These are phyloP conservation scores for Serrognathus titanus DNA, from an alignment of 2,888 invertebrate genomes.

Conservation along the genomic window DNA sequence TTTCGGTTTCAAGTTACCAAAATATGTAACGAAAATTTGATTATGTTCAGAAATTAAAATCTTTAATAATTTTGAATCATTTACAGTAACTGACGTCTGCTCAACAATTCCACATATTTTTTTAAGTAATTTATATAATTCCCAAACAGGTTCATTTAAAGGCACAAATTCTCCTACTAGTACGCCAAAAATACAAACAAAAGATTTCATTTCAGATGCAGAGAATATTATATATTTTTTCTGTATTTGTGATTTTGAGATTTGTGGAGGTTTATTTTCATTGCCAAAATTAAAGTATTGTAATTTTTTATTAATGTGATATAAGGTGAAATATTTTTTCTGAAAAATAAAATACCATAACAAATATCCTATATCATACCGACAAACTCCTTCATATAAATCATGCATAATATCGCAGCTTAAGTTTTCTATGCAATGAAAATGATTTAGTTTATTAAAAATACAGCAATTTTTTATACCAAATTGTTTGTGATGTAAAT, in stretches of 20 bases:
- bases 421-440: constrained; percentile 29
- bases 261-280: constrained; percentile 13
- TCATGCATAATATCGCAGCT: constrained; percentile 33
- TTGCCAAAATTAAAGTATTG: constrained; percentile 3
- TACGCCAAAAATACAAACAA: too few species aligned
- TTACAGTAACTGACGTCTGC: too few species aligned
- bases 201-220: constrained; percentile 33
- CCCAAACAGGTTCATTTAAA: constrained; percentile 17
- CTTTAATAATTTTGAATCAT: constrained; percentile 4
- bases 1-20: constrained; percentile 6
- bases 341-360: constrained; percentile 20
- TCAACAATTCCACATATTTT: too few species aligned
- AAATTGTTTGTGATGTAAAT: constrained; percentile 10
- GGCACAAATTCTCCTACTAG: constrained; percentile 27
- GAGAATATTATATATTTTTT: constrained; percentile 26
- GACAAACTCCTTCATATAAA: neutral
- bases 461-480: constrained; percentile 27
- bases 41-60: constrained; percentile 7
- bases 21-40: neutral
- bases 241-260: constrained; percentile 21
- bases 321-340: constrained; percentile 16
- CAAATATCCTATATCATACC: constrained; percentile 28
- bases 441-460: constrained; percentile 23
- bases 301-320: constrained; percentile 16
- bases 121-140: constrained; percentile 14